Evolutionary conservation across 2,888 invertebrate genomes (phyloP), one percentile per base, ranked within the genome.

Genomic region (Chesias legatella): DNA sequence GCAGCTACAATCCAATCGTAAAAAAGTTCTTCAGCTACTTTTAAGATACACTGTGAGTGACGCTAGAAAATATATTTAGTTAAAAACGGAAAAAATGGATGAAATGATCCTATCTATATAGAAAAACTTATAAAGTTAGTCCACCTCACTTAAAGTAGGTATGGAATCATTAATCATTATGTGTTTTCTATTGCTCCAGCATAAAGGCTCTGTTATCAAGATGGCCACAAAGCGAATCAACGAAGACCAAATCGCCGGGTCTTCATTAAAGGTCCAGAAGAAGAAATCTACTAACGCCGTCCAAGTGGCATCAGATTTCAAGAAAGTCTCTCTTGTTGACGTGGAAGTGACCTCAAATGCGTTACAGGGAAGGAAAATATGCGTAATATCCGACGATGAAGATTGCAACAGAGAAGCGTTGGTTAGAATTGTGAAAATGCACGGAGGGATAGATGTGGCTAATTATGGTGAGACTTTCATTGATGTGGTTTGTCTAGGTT

Each of bases 361-460:
- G 1, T 52, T 88, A 2, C 43, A 42, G 0, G 78, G 72, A 0
- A 54, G 79, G 11, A 77, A 80, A 48, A 46, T 88, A 0, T 78
- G 67, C 46, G 62, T 88, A 7, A 47, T 85, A 9, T 77, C 81
- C 0, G 80, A 73, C n/a, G 80, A 80, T 27, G 74, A 72, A 0
- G 77, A 77, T 23, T 79, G 75, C 35, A 63, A 41, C 1, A 73
- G 65, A 33, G 48, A 57, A 0, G 77, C 85, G 1, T 53, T 88
- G 32, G 58, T 64, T 6, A 59, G 57, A 33, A 72, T 84, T 7
- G 63, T 88, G 3, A 60, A 67, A 43, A 67, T 76, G 6, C 86
- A 86, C 17, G 71, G 79, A 2, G 88, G 85, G 2, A 77, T 56
- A 31, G 68, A 73, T 33, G 79, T 81, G 4, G 74, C 75, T 36